Conservation (phyloP, 2,113 vertebrate species). For the Melanerpes aurifrons region DNA sequence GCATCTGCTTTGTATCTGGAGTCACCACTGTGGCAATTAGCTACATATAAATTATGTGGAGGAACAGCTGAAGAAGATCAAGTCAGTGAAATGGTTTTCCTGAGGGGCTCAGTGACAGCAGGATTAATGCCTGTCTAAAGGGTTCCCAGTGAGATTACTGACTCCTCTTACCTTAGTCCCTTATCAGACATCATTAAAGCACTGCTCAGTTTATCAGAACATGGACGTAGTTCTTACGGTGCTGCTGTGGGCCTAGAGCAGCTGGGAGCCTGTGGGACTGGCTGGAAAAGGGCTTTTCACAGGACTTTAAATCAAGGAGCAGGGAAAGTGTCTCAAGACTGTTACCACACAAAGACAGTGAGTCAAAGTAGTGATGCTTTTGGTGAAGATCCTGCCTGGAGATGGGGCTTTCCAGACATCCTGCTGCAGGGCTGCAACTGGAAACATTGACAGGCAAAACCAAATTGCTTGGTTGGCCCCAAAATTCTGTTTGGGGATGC, state of each 20-base stretch:
- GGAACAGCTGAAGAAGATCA: constrained; percentile 65
- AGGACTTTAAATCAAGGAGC: background rate
- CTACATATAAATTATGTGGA: constrained; percentile 57
- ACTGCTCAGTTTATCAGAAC: constrained; percentile 19
- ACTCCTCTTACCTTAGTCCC: constrained; percentile 15
- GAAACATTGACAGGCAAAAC: background rate
- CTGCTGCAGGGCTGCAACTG: background rate
- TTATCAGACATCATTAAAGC: constrained; percentile 37
- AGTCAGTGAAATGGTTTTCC: constrained; percentile 57
- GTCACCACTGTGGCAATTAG: constrained; percentile 56
- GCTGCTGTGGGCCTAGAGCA: background rate
- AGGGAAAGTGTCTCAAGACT: background rate
- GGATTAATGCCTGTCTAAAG: constrained; percentile 56
- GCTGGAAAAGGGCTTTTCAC: background rate
- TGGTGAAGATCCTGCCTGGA: background rate
- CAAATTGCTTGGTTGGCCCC: background rate
- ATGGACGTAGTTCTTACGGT: background rate
- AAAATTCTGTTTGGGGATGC: background rate
- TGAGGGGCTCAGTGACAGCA: constrained; percentile 57
- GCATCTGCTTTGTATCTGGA: constrained; percentile 38
- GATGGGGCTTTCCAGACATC: background rate
- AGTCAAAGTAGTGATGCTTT: background rate
- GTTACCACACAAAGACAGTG: background rate
- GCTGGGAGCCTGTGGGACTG: background rate
- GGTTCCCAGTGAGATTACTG: constrained; percentile 31